Evolutionary conservation across 2,888 invertebrate genomes (phyloP).

Genomic region (Glaucopsyche alexis): DNA sequence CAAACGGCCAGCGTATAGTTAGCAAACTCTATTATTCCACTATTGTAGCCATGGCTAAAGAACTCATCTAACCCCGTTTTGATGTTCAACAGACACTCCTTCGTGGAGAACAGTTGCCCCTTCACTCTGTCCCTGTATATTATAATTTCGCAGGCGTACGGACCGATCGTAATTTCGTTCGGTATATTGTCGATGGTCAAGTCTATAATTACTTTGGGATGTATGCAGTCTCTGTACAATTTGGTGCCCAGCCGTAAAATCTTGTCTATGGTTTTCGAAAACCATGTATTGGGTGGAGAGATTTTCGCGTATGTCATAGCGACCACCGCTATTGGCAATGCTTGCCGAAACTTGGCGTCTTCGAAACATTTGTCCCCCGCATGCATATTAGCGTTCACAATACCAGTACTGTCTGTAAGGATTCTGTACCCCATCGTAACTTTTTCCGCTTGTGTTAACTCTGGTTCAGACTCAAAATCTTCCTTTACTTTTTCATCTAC

Average conservation of each 20-base stretch:
- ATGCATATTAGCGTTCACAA: slow-evolving; percentile 80
- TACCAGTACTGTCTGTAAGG: slow-evolving; percentile 77
- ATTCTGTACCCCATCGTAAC: slow-evolving; percentile 79
- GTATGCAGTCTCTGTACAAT: slow-evolving; percentile 74
- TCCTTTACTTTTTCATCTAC: slow-evolving; percentile 64
- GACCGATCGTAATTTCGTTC: slow-evolving; percentile 77
- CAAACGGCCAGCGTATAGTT: slow-evolving; percentile 80
- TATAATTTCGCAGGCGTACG: slow-evolving; percentile 79
- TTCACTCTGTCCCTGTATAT: slow-evolving; percentile 76
- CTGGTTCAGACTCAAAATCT: slow-evolving; percentile 71
- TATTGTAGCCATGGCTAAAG: slow-evolving; percentile 73
- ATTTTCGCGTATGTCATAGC: slow-evolving; percentile 83
- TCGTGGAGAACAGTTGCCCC: slow-evolving; percentile 71
- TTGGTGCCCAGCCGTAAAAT: slow-evolving; percentile 80
- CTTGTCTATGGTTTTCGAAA: slow-evolving; percentile 79
- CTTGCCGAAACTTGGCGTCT: slow-evolving; percentile 80
- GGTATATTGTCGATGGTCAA: slow-evolving; percentile 78
- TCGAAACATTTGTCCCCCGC: slow-evolving; percentile 80
- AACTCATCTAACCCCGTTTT: slow-evolving; percentile 72
- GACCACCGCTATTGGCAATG: slow-evolving; percentile 79
- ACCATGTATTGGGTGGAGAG: slow-evolving; percentile 82
- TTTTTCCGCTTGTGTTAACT: slow-evolving; percentile 69
- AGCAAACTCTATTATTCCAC: slow-evolving; percentile 80
- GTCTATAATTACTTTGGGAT: slow-evolving; percentile 72
- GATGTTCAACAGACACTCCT: slow-evolving; percentile 76